These are phyloP conservation scores for Cyclargus thomasi DNA, from an alignment of 1,140 invertebrate genomes.

Conservation along the genomic window DNA sequence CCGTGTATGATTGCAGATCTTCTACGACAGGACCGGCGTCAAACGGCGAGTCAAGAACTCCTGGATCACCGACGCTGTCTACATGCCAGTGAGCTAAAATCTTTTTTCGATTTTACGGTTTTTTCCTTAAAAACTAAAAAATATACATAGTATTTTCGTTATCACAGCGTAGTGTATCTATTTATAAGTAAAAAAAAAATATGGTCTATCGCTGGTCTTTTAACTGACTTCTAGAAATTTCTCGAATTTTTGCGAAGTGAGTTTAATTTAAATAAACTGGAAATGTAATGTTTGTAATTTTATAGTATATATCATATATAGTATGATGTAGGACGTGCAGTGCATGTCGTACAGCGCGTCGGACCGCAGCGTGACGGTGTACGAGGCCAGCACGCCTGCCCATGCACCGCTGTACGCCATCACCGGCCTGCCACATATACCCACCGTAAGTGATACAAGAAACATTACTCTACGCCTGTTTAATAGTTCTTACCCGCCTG, in stretches of 20 bases:
- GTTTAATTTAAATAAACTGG: no score
- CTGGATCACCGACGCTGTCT: constrained; percentile 77
- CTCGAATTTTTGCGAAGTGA: no score
- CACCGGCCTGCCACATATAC: constrained; percentile 68
- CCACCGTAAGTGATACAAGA: constrained; percentile 18
- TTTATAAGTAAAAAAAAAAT: no score
- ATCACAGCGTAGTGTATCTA: no score
- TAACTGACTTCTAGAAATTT: no score
- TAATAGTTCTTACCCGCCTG: no score
- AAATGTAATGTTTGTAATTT: no score
- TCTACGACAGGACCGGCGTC: constrained; percentile 44
- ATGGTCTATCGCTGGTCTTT: no score
- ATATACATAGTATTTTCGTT: no score
- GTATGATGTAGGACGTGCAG: constrained; percentile 59
- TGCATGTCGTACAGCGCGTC: constrained; percentile 69
- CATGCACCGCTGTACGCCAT: constrained; percentile 74
- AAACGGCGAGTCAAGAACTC: constrained; percentile 61
- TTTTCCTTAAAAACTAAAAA: no score
- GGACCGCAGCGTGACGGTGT: constrained; percentile 73
- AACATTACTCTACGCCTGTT: no score
- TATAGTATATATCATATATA: not conserved
- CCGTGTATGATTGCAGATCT: constrained; percentile 39
- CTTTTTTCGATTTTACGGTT: not conserved
- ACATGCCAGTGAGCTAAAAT: constrained; percentile 54
- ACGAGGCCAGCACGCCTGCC: constrained; percentile 70